phyloP scores from a whole-genome alignment of 2,797 vertebrate species.

The Paratrypauchen microcephalus region DNA sequence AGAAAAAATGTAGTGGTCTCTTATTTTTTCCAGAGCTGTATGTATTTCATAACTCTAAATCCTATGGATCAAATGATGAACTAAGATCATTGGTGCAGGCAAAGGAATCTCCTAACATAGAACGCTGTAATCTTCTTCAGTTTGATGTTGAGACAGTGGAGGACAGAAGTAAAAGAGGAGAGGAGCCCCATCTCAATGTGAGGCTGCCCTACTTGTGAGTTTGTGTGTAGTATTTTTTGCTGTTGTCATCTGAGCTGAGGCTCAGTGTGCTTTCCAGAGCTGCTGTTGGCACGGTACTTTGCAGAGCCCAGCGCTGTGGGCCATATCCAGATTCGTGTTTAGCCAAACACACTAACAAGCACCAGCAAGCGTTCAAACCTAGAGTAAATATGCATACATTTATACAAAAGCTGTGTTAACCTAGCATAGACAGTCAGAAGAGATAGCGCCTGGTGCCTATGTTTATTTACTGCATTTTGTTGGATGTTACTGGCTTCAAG shows the following conservation, averaged over 20 bases:
- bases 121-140: slow-evolving; percentile 10
- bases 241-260: slow-evolving; percentile 46
- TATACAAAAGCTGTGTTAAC: slow-evolving; percentile 5
- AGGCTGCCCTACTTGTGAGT: slow-evolving; percentile 52
- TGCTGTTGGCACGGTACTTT: slow-evolving; percentile 27
- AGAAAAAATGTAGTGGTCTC: no score
- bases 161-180: slow-evolving; percentile 4
- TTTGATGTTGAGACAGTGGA: slow-evolving; percentile 22
- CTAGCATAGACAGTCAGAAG: not conserved
- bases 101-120: no score
- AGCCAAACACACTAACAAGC: slow-evolving; percentile 15
- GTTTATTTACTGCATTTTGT: not conserved
- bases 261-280: slow-evolving; percentile 23
- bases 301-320: slow-evolving; percentile 16
- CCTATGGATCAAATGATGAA: no score
- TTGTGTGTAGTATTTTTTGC: slow-evolving; percentile 35
- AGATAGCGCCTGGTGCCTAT: not conserved
- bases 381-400: slow-evolving; percentile 16
- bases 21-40: no score
- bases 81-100: no score
- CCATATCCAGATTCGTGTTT: slow-evolving; percentile 30
- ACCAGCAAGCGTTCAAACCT: slow-evolving; percentile 4
- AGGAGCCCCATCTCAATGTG: slow-evolving; percentile 13
- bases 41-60: no score
- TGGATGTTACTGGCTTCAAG: not conserved